Conservation (phyloP, 2,113 vertebrate genomes). For the Macrotus californicus region DNA sequence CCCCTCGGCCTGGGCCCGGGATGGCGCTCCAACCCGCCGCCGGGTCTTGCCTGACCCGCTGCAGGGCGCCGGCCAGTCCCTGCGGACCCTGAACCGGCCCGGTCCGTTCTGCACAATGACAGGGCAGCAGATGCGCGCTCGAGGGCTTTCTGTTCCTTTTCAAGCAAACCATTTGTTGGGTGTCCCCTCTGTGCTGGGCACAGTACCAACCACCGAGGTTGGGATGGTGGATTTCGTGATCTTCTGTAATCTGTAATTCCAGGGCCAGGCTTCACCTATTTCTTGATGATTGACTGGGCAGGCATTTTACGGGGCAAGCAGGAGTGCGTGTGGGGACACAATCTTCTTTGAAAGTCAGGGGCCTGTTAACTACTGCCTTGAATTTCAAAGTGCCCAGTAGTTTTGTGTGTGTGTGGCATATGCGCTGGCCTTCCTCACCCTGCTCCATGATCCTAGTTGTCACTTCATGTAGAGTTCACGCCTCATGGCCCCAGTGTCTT, state of each 20-base stretch:
- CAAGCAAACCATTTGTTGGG: not conserved
- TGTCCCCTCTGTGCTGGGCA: not conserved
- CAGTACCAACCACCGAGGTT: not conserved
- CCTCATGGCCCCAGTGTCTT: not conserved
- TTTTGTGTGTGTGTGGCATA: not conserved
- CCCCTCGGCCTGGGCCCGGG: conserved; percentile 32
- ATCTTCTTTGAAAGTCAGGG: not conserved
- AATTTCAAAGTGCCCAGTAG: not conserved
- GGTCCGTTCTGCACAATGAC: not conserved
- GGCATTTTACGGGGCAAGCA: not conserved
- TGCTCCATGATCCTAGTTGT: not conserved
- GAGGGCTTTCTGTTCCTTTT: not conserved
- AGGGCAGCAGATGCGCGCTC: not conserved
- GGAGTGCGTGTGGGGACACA: not conserved
- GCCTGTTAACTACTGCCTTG: not conserved
- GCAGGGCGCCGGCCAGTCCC: not conserved
- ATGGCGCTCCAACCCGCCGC: not conserved
- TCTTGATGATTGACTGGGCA: not conserved
- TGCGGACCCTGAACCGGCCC: rapidly evolving
- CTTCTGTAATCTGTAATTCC: not conserved
- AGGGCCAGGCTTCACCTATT: not conserved
- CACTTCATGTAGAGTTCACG: not conserved
- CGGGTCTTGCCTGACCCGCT: too few species aligned
- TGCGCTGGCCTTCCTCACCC: not conserved
- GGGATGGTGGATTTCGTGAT: not conserved